phyloP scores from a whole-genome alignment of 2,113 vertebrate species.

The Oryzias woworae region DNA sequence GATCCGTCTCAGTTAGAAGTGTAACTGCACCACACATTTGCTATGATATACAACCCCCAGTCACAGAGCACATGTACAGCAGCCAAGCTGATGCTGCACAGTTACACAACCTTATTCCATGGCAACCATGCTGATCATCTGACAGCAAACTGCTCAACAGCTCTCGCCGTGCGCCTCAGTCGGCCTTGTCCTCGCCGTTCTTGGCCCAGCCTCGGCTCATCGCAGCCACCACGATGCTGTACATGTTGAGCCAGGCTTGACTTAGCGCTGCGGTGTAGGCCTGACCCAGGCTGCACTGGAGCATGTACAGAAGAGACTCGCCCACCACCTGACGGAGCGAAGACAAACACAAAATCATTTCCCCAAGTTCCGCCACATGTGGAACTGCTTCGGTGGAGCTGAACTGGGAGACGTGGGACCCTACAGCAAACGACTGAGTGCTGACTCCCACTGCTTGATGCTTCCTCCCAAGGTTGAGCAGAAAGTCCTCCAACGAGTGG shows the following conservation, averaged over 20 bases:
- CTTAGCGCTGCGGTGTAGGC: conserved; percentile 82
- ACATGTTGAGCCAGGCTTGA: conserved; percentile 92
- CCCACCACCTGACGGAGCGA: conserved; percentile 82
- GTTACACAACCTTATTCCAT: conserved; percentile 69
- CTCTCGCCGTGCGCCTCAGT: conserved; percentile 59
- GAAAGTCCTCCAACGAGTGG: conserved; percentile 86
- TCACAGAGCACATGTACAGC: conserved; percentile 68
- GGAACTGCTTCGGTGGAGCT: conserved; percentile 15
- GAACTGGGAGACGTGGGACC: conserved; percentile 22
- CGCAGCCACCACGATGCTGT: conserved; percentile 83
- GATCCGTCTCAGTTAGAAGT: conserved; percentile 42
- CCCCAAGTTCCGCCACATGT: background rate
- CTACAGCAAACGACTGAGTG: conserved; percentile 89
- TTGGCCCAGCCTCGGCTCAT: conserved; percentile 87
- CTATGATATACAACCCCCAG: conserved; percentile 49
- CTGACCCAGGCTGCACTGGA: conserved; percentile 88
- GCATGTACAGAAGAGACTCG: conserved; percentile 90
- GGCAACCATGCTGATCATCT: conserved; percentile 59
- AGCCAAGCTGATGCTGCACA: conserved; percentile 55
- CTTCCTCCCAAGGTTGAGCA: conserved; percentile 87
- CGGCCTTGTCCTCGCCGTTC: conserved; percentile 77
- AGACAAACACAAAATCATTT: conserved; percentile 17
- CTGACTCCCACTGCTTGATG: conserved; percentile 89
- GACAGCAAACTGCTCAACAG: conserved; percentile 52
- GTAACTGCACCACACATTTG: conserved; percentile 51